Evolutionary conservation across 2,113 vertebrate species (phyloP), one percentile per base, ranked within the genome.

Genomic region (Laterallus jamaicensis): DNA sequence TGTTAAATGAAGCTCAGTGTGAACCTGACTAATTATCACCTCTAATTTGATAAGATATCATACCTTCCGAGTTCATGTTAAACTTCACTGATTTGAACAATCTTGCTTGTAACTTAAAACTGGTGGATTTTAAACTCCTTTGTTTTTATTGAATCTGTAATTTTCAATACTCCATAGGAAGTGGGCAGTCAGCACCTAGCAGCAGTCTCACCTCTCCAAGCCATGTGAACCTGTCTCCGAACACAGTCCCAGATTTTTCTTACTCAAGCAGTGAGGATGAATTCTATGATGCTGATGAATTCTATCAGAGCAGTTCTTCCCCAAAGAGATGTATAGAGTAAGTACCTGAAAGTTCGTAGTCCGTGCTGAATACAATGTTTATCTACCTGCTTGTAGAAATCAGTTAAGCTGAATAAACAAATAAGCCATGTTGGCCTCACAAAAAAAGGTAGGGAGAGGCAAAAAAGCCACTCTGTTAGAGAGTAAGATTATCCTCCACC

Each of bases 231-330:
- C 97, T 99, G 82, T 99, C 99, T 92, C 98, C 99, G 81, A 99
- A 99, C 83, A 99, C 99, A 11, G 99, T 99, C 95, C 99, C 99
- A 40, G 99, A 99, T 92, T 99, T 99, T 97, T 99, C 99, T 67
- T 99, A 99, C 86, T 99, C 99, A 12, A 99, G 99, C 98, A 99
- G 99, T 68, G 99, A 99, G 97, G 99, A 99, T 86, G 99, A 99
- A 94, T 99, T 99, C 98, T 99, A 99, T 47, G 99, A 99, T 50
- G 99, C 99, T 20, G 99, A 99, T 82, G 99, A 99, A 93, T 99
- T 99, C 97, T 99, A 99, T 97, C 99, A 99, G 98, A 99, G 97
- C 97, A 98, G 97, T 93, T 98, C 99, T 73, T 99, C 99, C 78
- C 99, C 99, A 88, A 99, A 99, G 97, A 98, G 98, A 90, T 98